Conservation (phyloP, 2,113 vertebrate genomes). For the Aldabrachelys gigantea region DNA sequence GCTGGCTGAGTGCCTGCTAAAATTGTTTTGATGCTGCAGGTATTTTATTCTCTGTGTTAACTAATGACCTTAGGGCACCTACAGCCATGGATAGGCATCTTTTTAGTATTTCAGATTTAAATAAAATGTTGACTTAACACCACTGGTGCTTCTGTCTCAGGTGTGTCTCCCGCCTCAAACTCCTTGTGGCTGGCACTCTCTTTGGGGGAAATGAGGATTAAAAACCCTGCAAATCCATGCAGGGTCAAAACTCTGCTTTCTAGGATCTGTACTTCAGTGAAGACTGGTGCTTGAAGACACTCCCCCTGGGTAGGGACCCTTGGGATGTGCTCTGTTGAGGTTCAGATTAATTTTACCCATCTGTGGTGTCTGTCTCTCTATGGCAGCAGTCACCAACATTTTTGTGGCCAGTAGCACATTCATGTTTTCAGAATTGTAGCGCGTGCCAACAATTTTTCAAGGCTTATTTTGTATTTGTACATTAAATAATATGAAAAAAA, state of each 20-base stretch:
- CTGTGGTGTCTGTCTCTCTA: not conserved
- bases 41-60: not conserved
- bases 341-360: not conserved
- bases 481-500: too few species aligned
- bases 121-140: not conserved
- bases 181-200: too few species aligned
- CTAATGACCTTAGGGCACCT: not conserved
- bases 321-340: not conserved
- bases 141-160: not conserved
- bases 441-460: too few species aligned
- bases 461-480: too few species aligned
- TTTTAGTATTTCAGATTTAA: not conserved
- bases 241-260: not conserved
- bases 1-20: not conserved
- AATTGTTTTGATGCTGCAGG: not conserved
- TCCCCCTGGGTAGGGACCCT: not conserved
- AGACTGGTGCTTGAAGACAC: not conserved
- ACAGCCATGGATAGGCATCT: not conserved
- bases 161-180: too few species aligned
- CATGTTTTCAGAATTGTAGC: too few species aligned
- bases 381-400: too few species aligned
- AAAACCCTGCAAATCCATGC: not conserved
- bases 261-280: not conserved
- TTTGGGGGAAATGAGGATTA: not conserved
- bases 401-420: too few species aligned